phyloP scores from a whole-genome alignment of 2,797 vertebrate species.

The Lacerta bilineata region DNA sequence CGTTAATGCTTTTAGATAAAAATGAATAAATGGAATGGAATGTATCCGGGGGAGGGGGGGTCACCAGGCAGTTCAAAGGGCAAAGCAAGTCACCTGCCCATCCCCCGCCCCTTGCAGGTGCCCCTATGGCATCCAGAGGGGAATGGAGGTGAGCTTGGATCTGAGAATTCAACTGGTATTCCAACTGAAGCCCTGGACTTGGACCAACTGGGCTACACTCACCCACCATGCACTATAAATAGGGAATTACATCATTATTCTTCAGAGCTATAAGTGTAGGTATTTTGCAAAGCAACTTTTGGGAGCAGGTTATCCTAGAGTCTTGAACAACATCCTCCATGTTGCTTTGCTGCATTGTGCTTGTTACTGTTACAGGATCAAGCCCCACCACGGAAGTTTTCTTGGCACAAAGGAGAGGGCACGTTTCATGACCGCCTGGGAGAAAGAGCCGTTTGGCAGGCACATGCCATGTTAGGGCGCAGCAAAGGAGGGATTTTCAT shows the following conservation, averaged over 20 bases:
- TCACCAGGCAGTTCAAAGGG: too few species aligned
- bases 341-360: slow-evolving; percentile 28
- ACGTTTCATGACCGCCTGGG: slow-evolving; percentile 64
- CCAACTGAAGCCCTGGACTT: not conserved
- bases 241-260: not conserved
- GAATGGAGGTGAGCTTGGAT: too few species aligned
- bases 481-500: slow-evolving; percentile 71
- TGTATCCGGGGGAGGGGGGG: too few species aligned
- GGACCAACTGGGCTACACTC: not conserved
- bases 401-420: slow-evolving; percentile 61
- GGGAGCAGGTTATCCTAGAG: slow-evolving; percentile 58
- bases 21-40: too few species aligned
- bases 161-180: not conserved
- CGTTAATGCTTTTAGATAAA: too few species aligned
- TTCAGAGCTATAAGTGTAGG: not conserved
- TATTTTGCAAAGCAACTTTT: slow-evolving; percentile 63
- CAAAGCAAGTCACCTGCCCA: too few species aligned
- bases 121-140: too few species aligned
- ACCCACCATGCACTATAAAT: not conserved
- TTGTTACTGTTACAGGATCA: slow-evolving; percentile 57
- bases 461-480: slow-evolving; percentile 60
- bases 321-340: slow-evolving; percentile 67
- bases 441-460: slow-evolving; percentile 69
- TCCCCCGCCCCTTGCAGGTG: too few species aligned
- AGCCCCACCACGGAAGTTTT: slow-evolving; percentile 49